phyloP scores from a whole-genome alignment of 2,113 vertebrate genomes.

The Lepisosteus osseus region DNA sequence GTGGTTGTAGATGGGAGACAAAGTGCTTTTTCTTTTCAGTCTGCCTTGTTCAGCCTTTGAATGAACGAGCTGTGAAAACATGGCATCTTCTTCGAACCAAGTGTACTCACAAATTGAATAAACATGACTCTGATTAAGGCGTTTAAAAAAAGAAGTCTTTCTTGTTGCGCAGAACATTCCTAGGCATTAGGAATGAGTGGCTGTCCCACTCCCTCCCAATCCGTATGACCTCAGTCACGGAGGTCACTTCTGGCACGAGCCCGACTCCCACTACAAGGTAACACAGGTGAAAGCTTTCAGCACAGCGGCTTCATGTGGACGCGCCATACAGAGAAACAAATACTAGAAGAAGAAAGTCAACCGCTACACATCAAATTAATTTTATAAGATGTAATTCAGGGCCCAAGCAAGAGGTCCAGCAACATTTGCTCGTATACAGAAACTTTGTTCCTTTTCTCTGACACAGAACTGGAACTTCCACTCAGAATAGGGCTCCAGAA shows the following conservation, averaged over 20 bases:
- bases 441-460: too few relatives aligned
- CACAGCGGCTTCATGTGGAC: background rate
- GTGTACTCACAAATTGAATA: slow-evolving; percentile 58
- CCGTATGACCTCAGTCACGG: slow-evolving; percentile 42
- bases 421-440: too few relatives aligned
- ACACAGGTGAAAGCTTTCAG: background rate
- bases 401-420: too few relatives aligned
- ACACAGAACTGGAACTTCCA: too few relatives aligned
- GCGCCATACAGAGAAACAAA: background rate
- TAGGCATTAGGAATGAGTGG: slow-evolving; percentile 57
- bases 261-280: slow-evolving; percentile 29
- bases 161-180: slow-evolving; percentile 62
- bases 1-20: background rate
- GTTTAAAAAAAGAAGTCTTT: slow-evolving; percentile 51
- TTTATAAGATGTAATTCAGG: background rate
- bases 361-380: background rate
- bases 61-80: slow-evolving; percentile 45
- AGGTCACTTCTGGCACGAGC: slow-evolving; percentile 42
- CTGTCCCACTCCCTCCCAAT: slow-evolving; percentile 46
- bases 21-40: slow-evolving; percentile 2
- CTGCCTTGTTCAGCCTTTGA: slow-evolving; percentile 37
- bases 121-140: slow-evolving; percentile 69
- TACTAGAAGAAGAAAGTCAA: background rate
- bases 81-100: slow-evolving; percentile 37
- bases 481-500: too few relatives aligned